Base-by-base conservation (phyloP, 2,797 vertebrate genomes). In the Chelonia mydas region DNA sequence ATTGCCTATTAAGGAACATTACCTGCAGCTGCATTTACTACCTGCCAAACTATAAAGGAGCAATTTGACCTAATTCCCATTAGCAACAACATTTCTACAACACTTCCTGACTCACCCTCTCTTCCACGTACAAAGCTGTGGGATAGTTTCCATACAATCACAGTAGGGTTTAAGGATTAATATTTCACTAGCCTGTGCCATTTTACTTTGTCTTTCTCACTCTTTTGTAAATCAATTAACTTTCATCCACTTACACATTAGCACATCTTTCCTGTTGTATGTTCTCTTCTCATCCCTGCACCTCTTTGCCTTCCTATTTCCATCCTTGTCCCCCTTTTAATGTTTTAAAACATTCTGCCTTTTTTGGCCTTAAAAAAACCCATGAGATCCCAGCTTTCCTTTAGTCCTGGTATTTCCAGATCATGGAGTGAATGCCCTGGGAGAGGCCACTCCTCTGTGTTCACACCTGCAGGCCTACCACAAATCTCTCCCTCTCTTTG, bases 361-460 rank as follows among this genome's bases (percentile, higher is more conserved):
- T 17, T 72, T 37, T 72, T 17, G 25, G 90, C 84, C 16, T 51
- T n/a, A 86, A 4, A 83, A 87, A 28, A 17, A 25, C 0, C 0
- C 5, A 86, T 51, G 6, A 74, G 28, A 15, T 23, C 61, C 11
- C 65, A 95, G 57, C 47, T 74, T 90, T 17, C 33, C 33, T 84
- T 76, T 0, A 0, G 37, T 41, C 37, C 37, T 65, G 84, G 54
- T 28, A 84, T 74, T 81, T 87, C 68, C 0, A 1, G 86, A 33
- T 1, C 25, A 8, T 0, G 5, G 31, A 19, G 31, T n/a, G 33
- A 23, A 47, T 84, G 54, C 3, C 37, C 74, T 19, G 7, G 47
- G 50, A 90, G 10, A 33, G 25, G 47, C 74, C 9, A 81, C 6
- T 81, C 4, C 25, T 28, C 74, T 89, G 55, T 25, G 72, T 13